Conservation (phyloP, 1,140 invertebrate genomes). For the Aphaenogaster floridana region DNA sequence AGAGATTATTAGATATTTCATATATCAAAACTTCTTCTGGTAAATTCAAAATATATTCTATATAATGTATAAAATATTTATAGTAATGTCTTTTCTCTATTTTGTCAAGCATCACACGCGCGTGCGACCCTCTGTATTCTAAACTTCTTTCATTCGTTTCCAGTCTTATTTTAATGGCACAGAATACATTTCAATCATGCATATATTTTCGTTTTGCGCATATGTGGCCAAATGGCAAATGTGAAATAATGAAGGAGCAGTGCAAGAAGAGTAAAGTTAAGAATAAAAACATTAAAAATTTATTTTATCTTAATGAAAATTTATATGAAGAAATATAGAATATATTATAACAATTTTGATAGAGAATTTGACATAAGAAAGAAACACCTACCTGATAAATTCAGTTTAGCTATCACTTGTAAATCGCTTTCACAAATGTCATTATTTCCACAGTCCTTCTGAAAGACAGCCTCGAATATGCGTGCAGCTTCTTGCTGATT, state of each 20-base stretch:
- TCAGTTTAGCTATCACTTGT: slow-evolving; percentile 89
- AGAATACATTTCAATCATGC: not conserved
- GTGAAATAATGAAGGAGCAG: too few species aligned
- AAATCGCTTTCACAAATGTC: slow-evolving; percentile 96
- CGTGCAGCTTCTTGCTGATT: slow-evolving; percentile 95
- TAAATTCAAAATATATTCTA: not conserved
- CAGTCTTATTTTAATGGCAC: not conserved
- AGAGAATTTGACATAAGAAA: not conserved
- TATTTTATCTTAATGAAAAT: slow-evolving; percentile 32
- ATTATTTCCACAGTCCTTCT: slow-evolving; percentile 97
- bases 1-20: slow-evolving; percentile 30
- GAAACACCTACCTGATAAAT: slow-evolving; percentile 86
- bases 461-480: slow-evolving; percentile 94
- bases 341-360: not conserved
- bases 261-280: not conserved
- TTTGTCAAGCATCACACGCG: too few species aligned
- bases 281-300: not conserved
- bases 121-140: too few species aligned
- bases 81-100: too few species aligned
- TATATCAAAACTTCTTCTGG: slow-evolving; percentile 11
- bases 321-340: not conserved
- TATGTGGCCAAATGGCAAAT: not conserved
- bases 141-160: too few species aligned
- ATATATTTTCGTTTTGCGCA: not conserved
- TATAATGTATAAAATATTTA: too few species aligned